Evolutionary conservation across 2,113 vertebrate genomes (phyloP).

Genomic region (Trogon surrucura): DNA sequence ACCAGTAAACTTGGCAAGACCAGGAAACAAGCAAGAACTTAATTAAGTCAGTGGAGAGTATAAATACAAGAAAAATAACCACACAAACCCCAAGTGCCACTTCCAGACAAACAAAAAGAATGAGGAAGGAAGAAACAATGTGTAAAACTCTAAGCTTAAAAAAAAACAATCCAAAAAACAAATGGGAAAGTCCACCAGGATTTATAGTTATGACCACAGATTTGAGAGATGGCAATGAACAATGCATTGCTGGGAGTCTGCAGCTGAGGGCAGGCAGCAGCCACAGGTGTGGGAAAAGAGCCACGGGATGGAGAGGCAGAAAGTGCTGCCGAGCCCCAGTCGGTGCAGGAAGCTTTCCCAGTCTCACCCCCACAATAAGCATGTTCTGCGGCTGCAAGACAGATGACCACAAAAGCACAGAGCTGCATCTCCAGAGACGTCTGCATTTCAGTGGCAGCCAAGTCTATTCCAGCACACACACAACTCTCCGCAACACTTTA

Average conservation of each 20-base stretch:
- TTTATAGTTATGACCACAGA: conserved; percentile 1
- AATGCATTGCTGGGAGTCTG: not conserved
- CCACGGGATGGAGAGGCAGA: not conserved
- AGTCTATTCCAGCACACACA: not conserved
- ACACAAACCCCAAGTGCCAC: conserved; percentile 21
- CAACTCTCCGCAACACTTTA: not conserved
- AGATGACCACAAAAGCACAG: not conserved
- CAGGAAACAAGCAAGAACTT: conserved; percentile 32
- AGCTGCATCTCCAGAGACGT: not conserved
- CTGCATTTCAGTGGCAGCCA: not conserved
- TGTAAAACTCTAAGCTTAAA: not conserved
- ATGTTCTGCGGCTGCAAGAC: not conserved
- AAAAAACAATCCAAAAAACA: not conserved
- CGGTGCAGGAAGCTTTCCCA: rapidly evolving
- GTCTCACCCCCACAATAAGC: not conserved
- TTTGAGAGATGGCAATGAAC: not conserved
- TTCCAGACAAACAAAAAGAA: conserved; percentile 5
- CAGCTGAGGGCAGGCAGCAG: not conserved
- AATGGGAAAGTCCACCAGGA: not conserved
- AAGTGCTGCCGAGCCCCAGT: not conserved
- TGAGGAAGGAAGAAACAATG: conserved; percentile 3
- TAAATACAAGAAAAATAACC: conserved; percentile 51
- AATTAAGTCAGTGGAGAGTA: conserved; percentile 64
- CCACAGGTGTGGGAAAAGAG: not conserved
- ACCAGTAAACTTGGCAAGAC: conserved; percentile 28